Percentiles rank a stretch among this genome's conserved stretches.
phyloP scores from a whole-genome alignment of 2,888 invertebrate genomes.

The Ametastegia equiseti region DNA sequence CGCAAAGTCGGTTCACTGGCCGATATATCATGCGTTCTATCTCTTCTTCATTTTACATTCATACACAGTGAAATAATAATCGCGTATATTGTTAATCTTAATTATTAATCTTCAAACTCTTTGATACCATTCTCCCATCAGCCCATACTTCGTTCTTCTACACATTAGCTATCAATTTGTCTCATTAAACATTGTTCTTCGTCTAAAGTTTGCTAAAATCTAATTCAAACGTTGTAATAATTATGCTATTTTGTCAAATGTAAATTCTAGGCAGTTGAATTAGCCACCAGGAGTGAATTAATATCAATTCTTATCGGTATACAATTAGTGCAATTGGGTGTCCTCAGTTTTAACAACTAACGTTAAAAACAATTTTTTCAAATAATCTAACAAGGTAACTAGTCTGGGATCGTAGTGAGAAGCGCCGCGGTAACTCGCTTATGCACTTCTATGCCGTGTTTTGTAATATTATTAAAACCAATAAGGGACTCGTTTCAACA shows the following conservation, averaged over 20 bases:
- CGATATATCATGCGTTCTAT: slow-evolving; percentile 22
- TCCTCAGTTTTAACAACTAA: neutral
- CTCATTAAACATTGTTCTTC: neutral
- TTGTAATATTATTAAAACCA: neutral
- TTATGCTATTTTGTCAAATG: neutral
- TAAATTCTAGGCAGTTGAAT: neutral
- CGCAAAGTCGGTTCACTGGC: slow-evolving; percentile 67
- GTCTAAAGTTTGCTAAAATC: neutral
- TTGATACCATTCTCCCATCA: neutral
- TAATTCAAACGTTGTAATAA: neutral
- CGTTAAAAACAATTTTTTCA: neutral
- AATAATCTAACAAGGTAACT: neutral
- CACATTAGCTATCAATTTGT: neutral
- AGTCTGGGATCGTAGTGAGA: too few species aligned
- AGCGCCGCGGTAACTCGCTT: too few species aligned
- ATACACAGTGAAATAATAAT: neutral
- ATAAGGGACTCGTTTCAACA: neutral
- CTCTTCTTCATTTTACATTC: slow-evolving; percentile 3
- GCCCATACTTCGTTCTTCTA: too few species aligned
- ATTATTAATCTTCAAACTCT: neutral
- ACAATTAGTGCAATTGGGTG: neutral
- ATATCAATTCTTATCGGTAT: neutral
- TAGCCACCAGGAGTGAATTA: neutral
- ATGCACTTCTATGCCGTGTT: too few species aligned
- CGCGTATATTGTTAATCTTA: neutral